Conservation (phyloP, 2,888 invertebrate species). For the Hemistola chrysoprasaria region DNA sequence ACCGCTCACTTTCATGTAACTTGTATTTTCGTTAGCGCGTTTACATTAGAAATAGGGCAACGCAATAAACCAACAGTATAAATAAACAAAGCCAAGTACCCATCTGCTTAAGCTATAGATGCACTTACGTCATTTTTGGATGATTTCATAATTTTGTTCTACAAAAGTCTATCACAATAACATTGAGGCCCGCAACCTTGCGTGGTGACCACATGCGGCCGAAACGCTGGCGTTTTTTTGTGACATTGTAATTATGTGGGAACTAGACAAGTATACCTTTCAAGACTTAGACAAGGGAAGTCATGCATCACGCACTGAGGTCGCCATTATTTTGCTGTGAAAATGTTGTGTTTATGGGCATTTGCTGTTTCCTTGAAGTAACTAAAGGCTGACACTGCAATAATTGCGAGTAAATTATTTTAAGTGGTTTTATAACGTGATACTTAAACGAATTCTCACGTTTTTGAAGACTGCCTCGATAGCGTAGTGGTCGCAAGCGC, state of each 20-base stretch:
- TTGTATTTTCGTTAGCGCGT: constrained; percentile 22
- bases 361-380: constrained; percentile 2
- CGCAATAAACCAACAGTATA: constrained; percentile 28
- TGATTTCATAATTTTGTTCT: constrained; percentile 42
- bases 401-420: constrained; percentile 1
- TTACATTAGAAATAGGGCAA: constrained; percentile 30
- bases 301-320: constrained; percentile 57
- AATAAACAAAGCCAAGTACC: constrained; percentile 30
- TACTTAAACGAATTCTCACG: too few relatives aligned
- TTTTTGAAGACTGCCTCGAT: too few relatives aligned
- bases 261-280: constrained; percentile 56
- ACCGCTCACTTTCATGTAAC: constrained; percentile 23
- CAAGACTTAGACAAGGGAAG: constrained; percentile 49
- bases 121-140: constrained; percentile 34
- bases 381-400: too few relatives aligned
- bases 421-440: too few relatives aligned
- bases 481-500: too few relatives aligned
- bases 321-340: constrained; percentile 33
- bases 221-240: constrained; percentile 61
- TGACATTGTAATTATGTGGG: constrained; percentile 75
- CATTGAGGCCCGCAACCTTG: constrained; percentile 59
- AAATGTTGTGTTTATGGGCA: constrained; percentile 6
- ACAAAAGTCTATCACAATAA: constrained; percentile 43
- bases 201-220: constrained; percentile 73
- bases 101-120: constrained; percentile 27